A percentile compares a stretch with the other conserved stretches of the same genome.
phyloP scores from a whole-genome alignment of 1,140 invertebrate species.

The Ceratina calcarata region DNA sequence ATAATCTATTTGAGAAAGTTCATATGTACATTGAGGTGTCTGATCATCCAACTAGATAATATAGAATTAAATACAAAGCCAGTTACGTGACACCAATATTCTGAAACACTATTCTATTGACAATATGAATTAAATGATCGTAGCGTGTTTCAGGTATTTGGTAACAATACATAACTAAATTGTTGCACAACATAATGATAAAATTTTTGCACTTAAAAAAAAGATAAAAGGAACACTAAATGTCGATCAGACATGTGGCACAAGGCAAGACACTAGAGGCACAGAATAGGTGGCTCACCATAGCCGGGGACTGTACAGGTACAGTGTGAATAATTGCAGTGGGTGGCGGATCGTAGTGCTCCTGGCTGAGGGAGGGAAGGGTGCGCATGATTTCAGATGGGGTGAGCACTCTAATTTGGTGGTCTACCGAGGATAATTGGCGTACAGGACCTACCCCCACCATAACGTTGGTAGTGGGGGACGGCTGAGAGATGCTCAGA shows the following conservation, averaged over 20 bases:
- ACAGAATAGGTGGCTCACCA: constrained; percentile 83
- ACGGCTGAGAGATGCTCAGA: constrained; percentile 66
- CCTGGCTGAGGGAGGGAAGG: constrained; percentile 88
- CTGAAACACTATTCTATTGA: constrained; percentile 27
- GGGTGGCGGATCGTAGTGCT: constrained; percentile 84
- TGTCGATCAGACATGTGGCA: constrained; percentile 75
- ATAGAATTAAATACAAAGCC: constrained; percentile 48
- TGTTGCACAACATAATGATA: constrained; percentile 2
- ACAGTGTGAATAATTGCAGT: constrained; percentile 81
- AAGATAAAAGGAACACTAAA: constrained; percentile 60
- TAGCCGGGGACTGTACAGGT: constrained; percentile 80
- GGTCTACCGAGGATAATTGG: constrained; percentile 82
- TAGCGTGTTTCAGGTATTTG: constrained; percentile 28
- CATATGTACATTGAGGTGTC: constrained; percentile 56
- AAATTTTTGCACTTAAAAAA: constrained; percentile 14
- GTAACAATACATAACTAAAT: background rate
- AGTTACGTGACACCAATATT: constrained; percentile 35
- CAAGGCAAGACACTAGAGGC: constrained; percentile 78
- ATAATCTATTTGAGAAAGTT: constrained; percentile 62
- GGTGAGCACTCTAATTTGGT: constrained; percentile 91
- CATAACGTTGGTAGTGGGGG: constrained; percentile 64
- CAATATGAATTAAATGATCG: background rate
- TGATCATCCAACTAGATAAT: constrained; percentile 66
- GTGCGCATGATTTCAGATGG: constrained; percentile 93
- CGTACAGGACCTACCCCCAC: constrained; percentile 71